Evolutionary conservation across 64 coral and sea anemone species (phyloP).

Genomic region (Acropora yongei): DNA sequence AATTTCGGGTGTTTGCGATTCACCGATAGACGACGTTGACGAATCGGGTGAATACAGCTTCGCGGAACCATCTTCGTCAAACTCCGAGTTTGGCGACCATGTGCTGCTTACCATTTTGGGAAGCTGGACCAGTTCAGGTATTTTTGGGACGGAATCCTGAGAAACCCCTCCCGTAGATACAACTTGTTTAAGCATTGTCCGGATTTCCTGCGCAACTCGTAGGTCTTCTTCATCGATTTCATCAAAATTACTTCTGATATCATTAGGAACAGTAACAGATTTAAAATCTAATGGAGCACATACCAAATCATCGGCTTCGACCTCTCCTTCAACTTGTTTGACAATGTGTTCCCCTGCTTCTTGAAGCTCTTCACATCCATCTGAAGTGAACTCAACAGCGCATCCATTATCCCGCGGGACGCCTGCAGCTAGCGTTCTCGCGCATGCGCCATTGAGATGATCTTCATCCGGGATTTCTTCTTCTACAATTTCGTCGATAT

Average conservation of each 20-base stretch:
- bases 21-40: not conserved
- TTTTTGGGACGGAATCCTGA: not conserved
- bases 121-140: not conserved
- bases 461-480: slow-evolving; percentile 18
- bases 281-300: not conserved
- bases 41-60: not conserved
- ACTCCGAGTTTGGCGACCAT: too few relatives aligned
- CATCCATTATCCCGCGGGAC: not conserved
- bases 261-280: not conserved
- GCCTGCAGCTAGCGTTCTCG: not conserved
- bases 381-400: not conserved
- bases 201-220: slow-evolving; percentile 2
- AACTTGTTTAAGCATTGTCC: not conserved
- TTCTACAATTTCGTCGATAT: slow-evolving; percentile 3
- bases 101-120: not conserved
- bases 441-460: not conserved
- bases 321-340: not conserved
- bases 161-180: not conserved
- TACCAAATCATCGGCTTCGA: not conserved
- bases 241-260: not conserved
- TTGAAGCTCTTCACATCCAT: not conserved
- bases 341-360: not conserved
- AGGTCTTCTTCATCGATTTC: slow-evolving; percentile 2
- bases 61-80: not conserved
- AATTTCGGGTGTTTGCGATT: not conserved